Conservation (phyloP, 2,888 invertebrate species). For the Lypha dubia region DNA sequence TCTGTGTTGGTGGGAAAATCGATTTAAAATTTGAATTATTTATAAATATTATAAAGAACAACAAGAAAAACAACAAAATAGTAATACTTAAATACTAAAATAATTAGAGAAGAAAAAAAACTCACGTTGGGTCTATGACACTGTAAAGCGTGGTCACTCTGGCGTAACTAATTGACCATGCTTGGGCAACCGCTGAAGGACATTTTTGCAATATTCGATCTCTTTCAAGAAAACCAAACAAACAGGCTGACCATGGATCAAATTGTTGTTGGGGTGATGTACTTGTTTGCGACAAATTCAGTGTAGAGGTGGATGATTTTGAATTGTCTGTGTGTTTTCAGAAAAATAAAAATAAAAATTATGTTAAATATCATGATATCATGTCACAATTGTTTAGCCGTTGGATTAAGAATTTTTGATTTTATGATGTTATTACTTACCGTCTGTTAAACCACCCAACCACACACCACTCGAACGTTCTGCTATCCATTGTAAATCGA, state of each 20-base stretch:
- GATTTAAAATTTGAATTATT: slow-evolving; percentile 49
- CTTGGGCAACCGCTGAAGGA: slow-evolving; percentile 93
- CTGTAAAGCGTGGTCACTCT: slow-evolving; percentile 95
- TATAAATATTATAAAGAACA: slow-evolving; percentile 38
- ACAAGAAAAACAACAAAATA: slow-evolving; percentile 8
- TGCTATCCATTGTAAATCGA: slow-evolving; percentile 96
- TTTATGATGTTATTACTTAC: slow-evolving; percentile 80
- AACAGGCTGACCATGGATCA: slow-evolving; percentile 95
- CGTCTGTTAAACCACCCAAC: slow-evolving; percentile 87
- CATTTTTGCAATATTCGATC: slow-evolving; percentile 92
- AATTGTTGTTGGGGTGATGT: slow-evolving; percentile 83
- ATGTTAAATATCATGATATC: neutral
- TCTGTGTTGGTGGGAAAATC: slow-evolving; percentile 85
- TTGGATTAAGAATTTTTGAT: neutral
- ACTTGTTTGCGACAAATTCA: slow-evolving; percentile 81
- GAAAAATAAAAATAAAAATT: slow-evolving; percentile 44
- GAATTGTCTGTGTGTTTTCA: slow-evolving; percentile 81
- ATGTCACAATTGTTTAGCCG: neutral
- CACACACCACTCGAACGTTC: slow-evolving; percentile 95
- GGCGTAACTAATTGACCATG: slow-evolving; percentile 97
- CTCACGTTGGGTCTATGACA: slow-evolving; percentile 97
- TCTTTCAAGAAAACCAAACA: slow-evolving; percentile 94
- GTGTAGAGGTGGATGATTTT: slow-evolving; percentile 82
- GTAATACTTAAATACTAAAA: too few relatives aligned
- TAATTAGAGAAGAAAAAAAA: slow-evolving; percentile 74